Base-by-base conservation (phyloP, 2,888 invertebrate genomes). In the Mythimna albipuncta region DNA sequence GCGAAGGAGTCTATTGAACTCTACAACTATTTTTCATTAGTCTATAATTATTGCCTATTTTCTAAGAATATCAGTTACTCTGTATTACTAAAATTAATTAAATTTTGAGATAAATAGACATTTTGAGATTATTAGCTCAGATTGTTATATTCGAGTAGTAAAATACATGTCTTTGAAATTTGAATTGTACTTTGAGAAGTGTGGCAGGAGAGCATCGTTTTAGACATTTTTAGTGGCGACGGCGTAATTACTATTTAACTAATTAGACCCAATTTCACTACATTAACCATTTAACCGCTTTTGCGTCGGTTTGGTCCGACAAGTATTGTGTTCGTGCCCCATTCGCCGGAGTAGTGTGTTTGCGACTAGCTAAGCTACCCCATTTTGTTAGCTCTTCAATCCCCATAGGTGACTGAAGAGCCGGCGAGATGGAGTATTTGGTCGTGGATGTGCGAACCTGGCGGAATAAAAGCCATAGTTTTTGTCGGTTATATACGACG, bases 151-250 rank as follows among this genome's bases (percentile, higher is more conserved):
- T 70, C 11, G 65, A 70, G 38, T 77, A 52, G 35, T 84, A 71
- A 77, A 78, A 82, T 64, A 74, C 52, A 47, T 38, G 47, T 81
- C 19, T 70, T 61, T 62, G 35, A 50, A 75, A 64, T 69, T 26
- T 65, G 63, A 35, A 66, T 84, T 82, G 78, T 83, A 84, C 85
- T 78, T 81, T 71, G 16, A 13, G 35, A 21, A 59, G 10, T 62
- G 58, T 63, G 85, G 69, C 82, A 82, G 79, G 75, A 82, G 52
- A 72, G 72, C 21, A 54, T 82, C 26, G 11, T 52, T 77, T 66
- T 47, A 66, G 52, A 61, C 59, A 71, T 68, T 61, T 50, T n/a
- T 50, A 57, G 32, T 38, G 52, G 62, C 35, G 52, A 79, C 58
- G 26, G 54, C 32, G 5, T 69, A 21, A 65, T 57, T 64, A 52